These are phyloP conservation scores for Phalacrocorax aristotelis DNA, from an alignment of 2,113 vertebrate genomes.

Conservation along the genomic window DNA sequence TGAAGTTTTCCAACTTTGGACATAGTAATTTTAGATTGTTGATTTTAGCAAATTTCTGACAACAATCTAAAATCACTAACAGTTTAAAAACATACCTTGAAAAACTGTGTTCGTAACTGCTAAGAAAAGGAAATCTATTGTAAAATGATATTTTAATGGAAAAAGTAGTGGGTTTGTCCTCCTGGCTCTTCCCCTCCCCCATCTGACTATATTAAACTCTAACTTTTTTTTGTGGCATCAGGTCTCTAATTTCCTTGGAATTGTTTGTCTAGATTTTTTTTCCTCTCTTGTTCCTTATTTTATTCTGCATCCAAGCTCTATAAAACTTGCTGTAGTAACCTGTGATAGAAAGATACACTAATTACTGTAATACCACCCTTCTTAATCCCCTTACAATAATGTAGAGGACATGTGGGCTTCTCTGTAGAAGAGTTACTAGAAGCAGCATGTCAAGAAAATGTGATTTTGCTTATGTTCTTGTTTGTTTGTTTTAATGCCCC, in stretches of 20 bases:
- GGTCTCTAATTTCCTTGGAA: not conserved
- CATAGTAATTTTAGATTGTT: slow-evolving; percentile 4
- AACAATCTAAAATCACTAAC: not conserved
- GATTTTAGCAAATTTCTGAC: too few species aligned
- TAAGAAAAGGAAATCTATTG: not conserved
- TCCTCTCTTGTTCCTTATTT: not conserved
- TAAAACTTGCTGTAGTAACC: not conserved
- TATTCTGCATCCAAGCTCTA: not conserved
- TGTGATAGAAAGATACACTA: not conserved
- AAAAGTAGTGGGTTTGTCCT: not conserved
- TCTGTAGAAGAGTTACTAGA: not conserved
- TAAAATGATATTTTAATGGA: not conserved
- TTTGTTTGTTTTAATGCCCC: not conserved
- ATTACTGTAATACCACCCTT: not conserved
- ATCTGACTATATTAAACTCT: not conserved
- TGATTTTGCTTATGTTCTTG: not conserved
- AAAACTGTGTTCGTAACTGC: not conserved
- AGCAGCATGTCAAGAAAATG: not conserved
- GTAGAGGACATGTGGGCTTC: not conserved
- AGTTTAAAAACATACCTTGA: not conserved
- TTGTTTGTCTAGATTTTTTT: not conserved
- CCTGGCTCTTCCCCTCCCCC: not conserved
- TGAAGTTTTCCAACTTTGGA: not conserved
- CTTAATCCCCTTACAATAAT: not conserved
- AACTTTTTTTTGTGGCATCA: not conserved